Evolutionary conservation across 1,140 invertebrate species (phyloP), one percentile per base, ranked within the genome.

Genomic region (Pseudachorutes palmiensis): DNA sequence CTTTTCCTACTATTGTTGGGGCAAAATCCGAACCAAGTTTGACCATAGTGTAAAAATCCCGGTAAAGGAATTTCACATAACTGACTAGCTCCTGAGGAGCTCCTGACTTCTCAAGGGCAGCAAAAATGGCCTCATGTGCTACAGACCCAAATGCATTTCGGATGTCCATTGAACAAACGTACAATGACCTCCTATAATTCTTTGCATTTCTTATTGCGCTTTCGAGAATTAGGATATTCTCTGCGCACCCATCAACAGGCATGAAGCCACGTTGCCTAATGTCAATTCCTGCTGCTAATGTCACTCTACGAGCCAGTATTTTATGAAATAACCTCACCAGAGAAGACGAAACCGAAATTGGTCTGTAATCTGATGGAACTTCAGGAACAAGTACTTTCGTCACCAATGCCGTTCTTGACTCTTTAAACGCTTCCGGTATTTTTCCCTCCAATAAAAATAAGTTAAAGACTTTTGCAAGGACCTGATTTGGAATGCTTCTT

Each of bases 81-180:
- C n/a, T 1, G 14, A 60, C 28, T 0, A 66, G 2, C 5, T 16
- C 1, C 1, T 2, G 22, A 1, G 19, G 2, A 9, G 59, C 57
- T 1, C 65, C 65, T 2, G 49, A 14, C 2, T 26, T 22, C 33
- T 22, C 1, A 0, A 66, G 28, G 3, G 65, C 57, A 16, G 5
- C 3, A 2, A 49, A 1, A 9, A 66, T 66, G 0, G 65, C 65
- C 1, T 60, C 2, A 24, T 66, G 58, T 0, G 65, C 19, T 0
- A 61, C 58, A 0, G 57, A 45, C 0, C 57, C 57, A 49, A 61
- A 66, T 2, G 51, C 28, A 0, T 29, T 28, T 14, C 69, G 70
- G 0, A 78, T 67, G 58, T 78, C 75, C 0, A 78, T 2, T 0
- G 69, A 72, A 0, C 73, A 69, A 1, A 77, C 12, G 24, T 41